Base-by-base conservation (phyloP, 2,797 vertebrate species). In the Semaprochilodus insignis region DNA sequence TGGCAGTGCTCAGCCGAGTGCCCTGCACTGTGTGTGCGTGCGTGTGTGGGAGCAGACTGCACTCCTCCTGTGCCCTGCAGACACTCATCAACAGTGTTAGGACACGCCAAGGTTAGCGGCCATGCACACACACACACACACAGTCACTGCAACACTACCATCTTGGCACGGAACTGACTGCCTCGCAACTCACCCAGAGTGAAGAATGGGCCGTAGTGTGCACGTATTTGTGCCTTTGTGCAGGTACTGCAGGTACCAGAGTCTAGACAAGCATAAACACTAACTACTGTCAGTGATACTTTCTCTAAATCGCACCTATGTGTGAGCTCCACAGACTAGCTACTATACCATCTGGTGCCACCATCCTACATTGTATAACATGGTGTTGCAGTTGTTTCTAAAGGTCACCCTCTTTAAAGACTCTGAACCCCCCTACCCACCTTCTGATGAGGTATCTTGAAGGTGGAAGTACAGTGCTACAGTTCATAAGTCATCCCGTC, bases 21-120 rank as follows among this genome's bases (percentile, higher is more conserved):
- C 60, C 60, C 25, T 63, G 60, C 25, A 11, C 25, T 78, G 11
- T 74, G 79, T 52, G 55, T 74, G 79, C 74, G 59, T 77, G 74
- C 62, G 57, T 62, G 36, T 63, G 74, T 76, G 80, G 0, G 74
- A 70, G 57, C 81, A 83, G 78, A 83, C 82, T 83, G 77, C 82
- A 80, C 82, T 77, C 80, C 82, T 60, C 75, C 75, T 70, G 80
- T 80, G 75, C 84, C 80, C 80, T 82, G 84, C 84, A 85, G 80
- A 85, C 80, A 82, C 70, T 85, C 84, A 85, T 82, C 84, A 85
- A 81, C 76, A 85, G 84, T 85, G 84, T 85, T 78, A 85, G 84
- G 84, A 85, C 84, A 79, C 75, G 36, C 80, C 84, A 85, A 85
- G 84, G 84, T 85, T 85, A 85, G 84, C 78, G 72, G 83, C 80